Base-by-base conservation (phyloP, 2,888 invertebrate species). In the Tuberolachnus salignus region DNA sequence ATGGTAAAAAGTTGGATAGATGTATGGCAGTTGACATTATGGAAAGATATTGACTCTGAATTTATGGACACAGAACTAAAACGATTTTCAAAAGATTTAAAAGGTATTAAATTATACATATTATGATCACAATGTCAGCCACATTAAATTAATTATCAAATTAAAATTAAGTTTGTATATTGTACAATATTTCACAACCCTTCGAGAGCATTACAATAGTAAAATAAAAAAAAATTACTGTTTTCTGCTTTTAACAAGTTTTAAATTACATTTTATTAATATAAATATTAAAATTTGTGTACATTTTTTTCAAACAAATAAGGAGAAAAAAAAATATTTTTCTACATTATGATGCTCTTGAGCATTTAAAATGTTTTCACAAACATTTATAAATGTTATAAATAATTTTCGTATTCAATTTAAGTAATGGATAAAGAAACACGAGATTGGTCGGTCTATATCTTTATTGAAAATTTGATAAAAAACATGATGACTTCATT, bases 51-150 rank as follows among this genome's bases (percentile, higher is more conserved):
- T 81, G 95, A 97, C 84, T 94, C 96, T 1, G 97, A 97, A 84
- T 91, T 90, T 74, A 95, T 97, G 94, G 97, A 97, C 84, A 91
- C 94, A 85, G 96, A 97, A 84, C 94, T 96, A 86, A 97, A 97
- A 86, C 92, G 93, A 83, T 94, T 96, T 84, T 91, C 92, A 0
- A 95, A 95, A 84, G 95, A 95, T 83, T 85, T 95, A 46, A 88
- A 94, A 82, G 89, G 94, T 90, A 83, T 69, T n/a, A 49, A 73
- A 44, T 8, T 51, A 21, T 49, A 26, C 21, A 34, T 4, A 34
- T 63, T 73, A 14, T 72, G 9, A 6, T 19, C 14, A 19, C 19
- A 11, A n/a, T n/a, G n/a, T n/a, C n/a, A n/a, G n/a, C n/a, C n/a
- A 26, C 26, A 59, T 16, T 59, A 59, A 59, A 34, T 34, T 34